Evolutionary conservation across 2,888 invertebrate species (phyloP).

Genomic region (Orthosia incerta): DNA sequence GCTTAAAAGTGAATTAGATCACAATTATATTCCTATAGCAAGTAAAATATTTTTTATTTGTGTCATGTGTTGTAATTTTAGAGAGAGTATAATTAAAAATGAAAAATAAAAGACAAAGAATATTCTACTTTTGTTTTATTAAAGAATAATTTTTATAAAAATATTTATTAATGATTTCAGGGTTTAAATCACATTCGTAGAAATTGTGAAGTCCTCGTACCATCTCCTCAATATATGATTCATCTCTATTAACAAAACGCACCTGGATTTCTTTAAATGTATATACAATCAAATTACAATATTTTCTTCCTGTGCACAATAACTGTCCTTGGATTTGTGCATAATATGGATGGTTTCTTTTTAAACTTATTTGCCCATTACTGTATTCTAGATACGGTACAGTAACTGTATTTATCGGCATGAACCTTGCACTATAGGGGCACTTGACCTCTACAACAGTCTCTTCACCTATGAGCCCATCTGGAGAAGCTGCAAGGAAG

Average conservation of each 20-base stretch:
- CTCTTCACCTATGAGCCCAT: slow-evolving; percentile 7
- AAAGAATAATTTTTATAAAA: not conserved
- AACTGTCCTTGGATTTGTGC: not conserved
- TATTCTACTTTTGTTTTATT: slow-evolving; percentile 1
- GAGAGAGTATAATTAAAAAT: slow-evolving; percentile 6
- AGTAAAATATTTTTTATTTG: slow-evolving; percentile 15
- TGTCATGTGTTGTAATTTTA: slow-evolving; percentile 10
- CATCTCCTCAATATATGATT: not conserved
- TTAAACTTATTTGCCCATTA: not conserved
- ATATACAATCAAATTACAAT: not conserved
- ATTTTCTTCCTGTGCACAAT: not conserved
- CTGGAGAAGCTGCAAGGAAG: slow-evolving; percentile 14
- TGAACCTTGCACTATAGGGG: slow-evolving; percentile 6
- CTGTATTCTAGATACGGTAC: not conserved
- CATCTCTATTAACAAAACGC: not conserved
- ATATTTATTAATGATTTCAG: not conserved
- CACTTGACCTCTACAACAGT: slow-evolving; percentile 6
- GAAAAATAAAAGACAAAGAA: not conserved
- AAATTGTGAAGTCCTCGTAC: not conserved
- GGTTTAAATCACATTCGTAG: not conserved
- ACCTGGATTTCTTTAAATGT: slow-evolving; percentile 1
- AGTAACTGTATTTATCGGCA: not conserved
- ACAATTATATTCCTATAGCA: slow-evolving; percentile 13
- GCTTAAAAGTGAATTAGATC: slow-evolving; percentile 10
- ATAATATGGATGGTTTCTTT: not conserved